Evolutionary conservation across 2,888 invertebrate genomes (phyloP), one percentile per base, ranked within the genome.

Genomic region (Dynastes tityus): DNA sequence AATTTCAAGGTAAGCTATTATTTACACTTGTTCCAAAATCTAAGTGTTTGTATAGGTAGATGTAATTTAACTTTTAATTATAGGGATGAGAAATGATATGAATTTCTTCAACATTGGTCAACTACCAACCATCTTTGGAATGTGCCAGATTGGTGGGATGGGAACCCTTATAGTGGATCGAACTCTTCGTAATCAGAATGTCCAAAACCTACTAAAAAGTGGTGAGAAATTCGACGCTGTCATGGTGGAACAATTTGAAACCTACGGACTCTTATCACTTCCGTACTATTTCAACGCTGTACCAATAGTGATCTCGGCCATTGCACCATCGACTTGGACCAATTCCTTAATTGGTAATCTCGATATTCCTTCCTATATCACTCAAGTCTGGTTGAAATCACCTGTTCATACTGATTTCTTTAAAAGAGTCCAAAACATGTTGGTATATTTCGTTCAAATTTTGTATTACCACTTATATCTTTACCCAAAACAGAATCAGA

Each of bases 341-440:
- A 89, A 89, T 73, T 88, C 88, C 77, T 87, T 88, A 81, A 87
- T 89, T 86, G 90, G 90, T 0, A 83, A 88, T 63, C 87, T 90
- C 1, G 86, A 85, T 1, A 88, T 90, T 0, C 89, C 88, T 84
- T 88, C 91, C 0, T 90, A 73, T 6, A 61, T 73, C 4, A 45
- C 64, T 2, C 49, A 51, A 8, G 22, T 76, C 0, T n/a, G 29
- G 11, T 37, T 40, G 9, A 9, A 22, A 61, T 58, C 58, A 1
- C 58, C 58, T 16, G 22, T 61, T 2, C 51, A 76, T 51, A 80
- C 76, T 74, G 77, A 13, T 13, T 82, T 82, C 53, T 63, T 61
- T 37, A 77, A 81, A 40, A 67, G 82, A 53, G 13, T 79, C 13
- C n/a, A 70, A 16, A 81, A 81, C 37, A 53, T 77, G 5, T 37